Evolutionary conservation across 2,888 invertebrate genomes (phyloP), one percentile per base, ranked within the genome.

Genomic region (Metalampra italica): DNA sequence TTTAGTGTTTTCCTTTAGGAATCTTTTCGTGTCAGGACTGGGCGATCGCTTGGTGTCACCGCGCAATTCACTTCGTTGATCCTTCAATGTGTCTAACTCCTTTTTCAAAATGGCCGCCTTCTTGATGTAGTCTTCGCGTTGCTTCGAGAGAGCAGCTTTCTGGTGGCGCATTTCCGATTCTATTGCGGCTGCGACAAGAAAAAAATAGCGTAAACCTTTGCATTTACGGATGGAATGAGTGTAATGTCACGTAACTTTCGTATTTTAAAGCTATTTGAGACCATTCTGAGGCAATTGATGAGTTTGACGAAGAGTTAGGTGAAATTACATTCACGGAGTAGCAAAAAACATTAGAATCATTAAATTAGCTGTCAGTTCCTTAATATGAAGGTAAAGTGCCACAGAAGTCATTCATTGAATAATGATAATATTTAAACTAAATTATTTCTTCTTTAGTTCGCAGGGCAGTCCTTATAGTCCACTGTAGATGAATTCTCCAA

Each of bases 161-260:
- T 96, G 96, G 63, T 95, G 95, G 64, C 94, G 93, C 76, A 94
- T 92, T 87, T 96, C 96, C 57, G 95, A 93, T 60, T 94, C 95
- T 66, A 96, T 93, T 47, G 94, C 95, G 30, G 88, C 88, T 86
- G 82, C 51, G 64, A 60, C 69, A 66, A 60, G 57, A 63, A 62
- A 50, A 47, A 58, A 60, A 58, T 54, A 50, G 57, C 52, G 56
- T 47, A 54, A 55, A 47, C 50, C 44, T 49, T 46, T 39, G 30
- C 22, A 36, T 37, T 37, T 5, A 15, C 42, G 32, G 45, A 34
- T 51, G 47, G 52, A 60, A 55, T 48, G 48, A 64, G 64, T 63
- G 55, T 50, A 63, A 56, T 53, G 51, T 62, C 59, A 65, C 54
- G 52, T 59, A 59, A 12, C 9, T 29, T 38, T 38, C 1, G 7